A percentile compares a stretch with the other conserved stretches of the same genome.
Evolutionary conservation across 2,797 vertebrate genomes (phyloP).

Genomic region (Todus mexicanus): DNA sequence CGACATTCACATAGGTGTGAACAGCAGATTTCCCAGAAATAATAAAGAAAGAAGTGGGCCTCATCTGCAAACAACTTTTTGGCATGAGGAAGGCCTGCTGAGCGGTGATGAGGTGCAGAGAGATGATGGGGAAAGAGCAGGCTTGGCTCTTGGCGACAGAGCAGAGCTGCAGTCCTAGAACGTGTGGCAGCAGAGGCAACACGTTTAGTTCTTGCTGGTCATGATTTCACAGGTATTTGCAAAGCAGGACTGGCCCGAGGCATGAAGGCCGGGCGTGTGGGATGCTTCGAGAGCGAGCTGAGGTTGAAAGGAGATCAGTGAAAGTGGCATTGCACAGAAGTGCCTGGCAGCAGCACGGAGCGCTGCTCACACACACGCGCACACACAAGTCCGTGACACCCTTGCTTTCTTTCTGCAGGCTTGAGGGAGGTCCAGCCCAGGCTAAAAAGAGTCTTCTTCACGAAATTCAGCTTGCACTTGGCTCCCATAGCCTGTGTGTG

Average conservation of each 20-base stretch:
- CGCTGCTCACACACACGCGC: accelerated
- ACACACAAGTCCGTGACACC: accelerated
- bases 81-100: neutral
- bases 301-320: neutral
- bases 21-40: neutral
- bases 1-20: neutral
- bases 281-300: neutral
- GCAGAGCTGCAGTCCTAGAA: neutral
- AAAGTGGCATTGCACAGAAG: neutral
- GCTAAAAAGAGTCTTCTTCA: neutral
- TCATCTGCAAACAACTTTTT: neutral
- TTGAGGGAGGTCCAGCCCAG: neutral
- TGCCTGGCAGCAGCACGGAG: neutral
- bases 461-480: neutral
- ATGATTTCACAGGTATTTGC: neutral
- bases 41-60: neutral
- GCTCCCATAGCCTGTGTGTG: neutral
- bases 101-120: neutral
- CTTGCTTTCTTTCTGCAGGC: neutral
- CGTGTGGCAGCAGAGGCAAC: accelerated
- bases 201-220: neutral
- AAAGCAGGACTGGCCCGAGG: neutral
- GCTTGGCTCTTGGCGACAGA: neutral
- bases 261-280: neutral
- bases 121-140: neutral